These are phyloP conservation scores for Stenodema calcarata DNA, from an alignment of 2,888 invertebrate species.

Conservation along the genomic window DNA sequence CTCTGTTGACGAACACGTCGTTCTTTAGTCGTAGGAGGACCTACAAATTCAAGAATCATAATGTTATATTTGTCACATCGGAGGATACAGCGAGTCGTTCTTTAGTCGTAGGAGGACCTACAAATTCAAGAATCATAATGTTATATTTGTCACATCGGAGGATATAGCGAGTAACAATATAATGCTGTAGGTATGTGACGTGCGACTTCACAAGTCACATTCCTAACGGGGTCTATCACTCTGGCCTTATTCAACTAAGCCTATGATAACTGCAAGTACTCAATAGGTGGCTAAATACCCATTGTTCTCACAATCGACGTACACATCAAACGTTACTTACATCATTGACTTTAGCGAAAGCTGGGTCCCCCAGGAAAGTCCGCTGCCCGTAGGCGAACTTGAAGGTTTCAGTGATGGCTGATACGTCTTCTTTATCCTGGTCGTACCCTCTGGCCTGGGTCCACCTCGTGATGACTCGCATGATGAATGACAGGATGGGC, in stretches of 20 bases:
- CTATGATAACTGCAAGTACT: no score
- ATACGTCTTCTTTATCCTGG: slow-evolving; percentile 66
- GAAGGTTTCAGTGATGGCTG: slow-evolving; percentile 86
- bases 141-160: neutral
- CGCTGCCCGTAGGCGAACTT: slow-evolving; percentile 91
- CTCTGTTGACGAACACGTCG: slow-evolving; percentile 66
- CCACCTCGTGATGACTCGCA: slow-evolving; percentile 60
- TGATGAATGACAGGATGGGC: slow-evolving; percentile 76
- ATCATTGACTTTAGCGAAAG: slow-evolving; percentile 73
- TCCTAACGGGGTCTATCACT: no score
- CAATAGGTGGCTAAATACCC: neutral
- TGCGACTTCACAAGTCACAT: no score
- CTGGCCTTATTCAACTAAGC: no score
- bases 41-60: slow-evolving; percentile 61
- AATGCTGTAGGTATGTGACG: no score
- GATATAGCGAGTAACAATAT: no score
- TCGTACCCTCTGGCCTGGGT: slow-evolving; percentile 35
- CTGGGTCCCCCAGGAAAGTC: slow-evolving; percentile 82
- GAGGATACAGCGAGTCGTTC: no score
- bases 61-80: neutral
- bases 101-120: slow-evolving; percentile 71
- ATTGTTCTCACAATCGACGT: neutral
- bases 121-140: slow-evolving; percentile 52
- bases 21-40: slow-evolving; percentile 70
- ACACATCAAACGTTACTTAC: slow-evolving; percentile 62